A percentile compares a stretch with the other conserved stretches of the same genome.
Evolutionary conservation across 1,140 invertebrate genomes (phyloP).

Genomic region (Neodiprion fabricii): DNA sequence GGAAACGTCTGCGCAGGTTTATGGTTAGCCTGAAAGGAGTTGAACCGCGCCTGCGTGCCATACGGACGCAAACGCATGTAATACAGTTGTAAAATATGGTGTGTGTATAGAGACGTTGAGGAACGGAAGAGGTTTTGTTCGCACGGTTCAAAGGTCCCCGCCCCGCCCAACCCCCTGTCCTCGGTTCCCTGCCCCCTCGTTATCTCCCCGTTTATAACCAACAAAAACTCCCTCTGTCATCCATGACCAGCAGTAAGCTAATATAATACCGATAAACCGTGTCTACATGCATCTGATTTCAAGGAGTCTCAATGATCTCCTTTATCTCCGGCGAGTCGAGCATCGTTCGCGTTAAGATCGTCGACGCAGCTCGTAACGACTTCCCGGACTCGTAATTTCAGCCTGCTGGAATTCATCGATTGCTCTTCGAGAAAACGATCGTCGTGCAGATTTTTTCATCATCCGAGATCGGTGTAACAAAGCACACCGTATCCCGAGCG

Average conservation of each 20-base stretch:
- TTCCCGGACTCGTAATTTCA: not conserved
- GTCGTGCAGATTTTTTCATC: no score
- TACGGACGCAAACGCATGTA: constrained; percentile 14
- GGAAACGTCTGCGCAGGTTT: constrained; percentile 20
- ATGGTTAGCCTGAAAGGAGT: not conserved
- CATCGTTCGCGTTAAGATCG: not conserved
- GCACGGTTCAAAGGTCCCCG: constrained; percentile 43
- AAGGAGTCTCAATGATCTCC: constrained; percentile 43
- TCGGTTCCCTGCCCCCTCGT: constrained; percentile 9
- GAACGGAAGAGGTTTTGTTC: constrained; percentile 53
- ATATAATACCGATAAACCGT: constrained; percentile 35
- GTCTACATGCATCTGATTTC: constrained; percentile 39
- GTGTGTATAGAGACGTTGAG: constrained; percentile 22
- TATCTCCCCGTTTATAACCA: constrained; percentile 33
- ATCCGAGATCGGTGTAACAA: no score
- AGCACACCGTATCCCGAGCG: no score
- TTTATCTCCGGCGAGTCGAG: constrained; percentile 39
- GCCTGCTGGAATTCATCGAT: not conserved
- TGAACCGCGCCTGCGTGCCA: constrained; percentile 13
- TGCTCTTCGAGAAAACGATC: no score
- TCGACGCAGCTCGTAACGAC: not conserved
- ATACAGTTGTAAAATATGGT: constrained; percentile 12
- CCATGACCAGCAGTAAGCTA: constrained; percentile 28
- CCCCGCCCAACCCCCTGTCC: no score
- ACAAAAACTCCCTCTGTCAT: constrained; percentile 53